A percentile compares a stretch with the other conserved stretches of the same genome.
Evolutionary conservation across 30 jellyfish, hydroid and myxozoan genomes (phyloP).

Genomic region (Chrysaora quinquecirrha): DNA sequence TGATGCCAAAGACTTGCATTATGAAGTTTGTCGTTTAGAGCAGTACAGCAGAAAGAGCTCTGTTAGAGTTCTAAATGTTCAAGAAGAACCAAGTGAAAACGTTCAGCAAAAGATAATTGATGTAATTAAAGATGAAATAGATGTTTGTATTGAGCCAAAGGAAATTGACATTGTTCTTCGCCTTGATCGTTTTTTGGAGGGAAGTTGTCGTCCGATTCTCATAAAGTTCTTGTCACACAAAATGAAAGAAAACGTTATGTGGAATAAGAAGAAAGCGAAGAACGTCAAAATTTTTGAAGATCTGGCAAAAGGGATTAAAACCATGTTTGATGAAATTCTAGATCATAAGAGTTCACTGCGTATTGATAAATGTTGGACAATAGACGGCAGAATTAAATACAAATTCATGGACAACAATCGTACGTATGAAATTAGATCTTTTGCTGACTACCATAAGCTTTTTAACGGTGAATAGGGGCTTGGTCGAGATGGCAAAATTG

Average conservation of each 20-base stretch:
- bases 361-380: too few relatives aligned
- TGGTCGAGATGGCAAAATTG: background rate
- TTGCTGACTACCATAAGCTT: background rate
- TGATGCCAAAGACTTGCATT: too few relatives aligned
- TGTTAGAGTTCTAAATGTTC: background rate
- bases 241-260: constrained; percentile 7
- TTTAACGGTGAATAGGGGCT: too few relatives aligned
- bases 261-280: constrained; percentile 7
- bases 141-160: background rate
- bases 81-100: constrained; percentile 15
- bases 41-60: constrained; percentile 26
- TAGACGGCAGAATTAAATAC: too few relatives aligned
- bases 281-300: too few relatives aligned
- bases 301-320: background rate
- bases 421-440: background rate
- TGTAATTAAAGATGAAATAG: constrained; percentile 4
- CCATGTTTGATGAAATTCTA: background rate
- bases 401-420: background rate
- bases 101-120: background rate
- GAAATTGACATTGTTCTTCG: constrained; percentile 30
- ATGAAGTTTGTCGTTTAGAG: too few relatives aligned
- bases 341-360: background rate
- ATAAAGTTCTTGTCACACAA: constrained; percentile 24
- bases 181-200: constrained; percentile 5
- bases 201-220: constrained; percentile 17